Evolutionary conservation across 2,113 vertebrate genomes (phyloP).

Genomic region (Physeter macrocephalus): DNA sequence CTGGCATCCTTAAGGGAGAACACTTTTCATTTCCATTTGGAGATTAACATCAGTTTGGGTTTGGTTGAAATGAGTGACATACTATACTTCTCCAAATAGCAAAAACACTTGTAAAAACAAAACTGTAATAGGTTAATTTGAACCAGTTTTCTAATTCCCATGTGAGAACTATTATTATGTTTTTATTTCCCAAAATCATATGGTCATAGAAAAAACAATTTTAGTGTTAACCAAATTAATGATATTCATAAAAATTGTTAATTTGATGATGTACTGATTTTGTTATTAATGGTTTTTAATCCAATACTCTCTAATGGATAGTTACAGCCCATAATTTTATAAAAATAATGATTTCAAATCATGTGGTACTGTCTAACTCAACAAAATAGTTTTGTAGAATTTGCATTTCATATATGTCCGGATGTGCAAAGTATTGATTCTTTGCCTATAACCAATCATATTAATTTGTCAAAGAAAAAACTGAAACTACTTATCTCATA

Average conservation of each 20-base stretch:
- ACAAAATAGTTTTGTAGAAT: slow-evolving; percentile 22
- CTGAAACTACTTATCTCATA: background rate
- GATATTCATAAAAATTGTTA: slow-evolving; percentile 46
- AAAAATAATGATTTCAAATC: slow-evolving; percentile 28
- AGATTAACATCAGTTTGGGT: slow-evolving; percentile 32
- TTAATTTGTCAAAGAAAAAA: background rate
- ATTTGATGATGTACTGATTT: slow-evolving; percentile 57
- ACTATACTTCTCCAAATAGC: slow-evolving; percentile 33
- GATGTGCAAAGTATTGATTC: background rate
- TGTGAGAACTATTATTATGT: slow-evolving; percentile 11
- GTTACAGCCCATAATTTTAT: slow-evolving; percentile 13
- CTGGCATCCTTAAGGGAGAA: background rate
- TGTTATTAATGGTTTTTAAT: slow-evolving; percentile 57
- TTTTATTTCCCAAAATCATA: slow-evolving; percentile 50
- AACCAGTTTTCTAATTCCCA: slow-evolving; percentile 44
- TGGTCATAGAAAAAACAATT: slow-evolving; percentile 13
- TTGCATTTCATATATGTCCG: background rate
- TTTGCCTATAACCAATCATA: background rate
- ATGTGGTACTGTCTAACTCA: background rate
- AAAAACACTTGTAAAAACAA: slow-evolving; percentile 60
- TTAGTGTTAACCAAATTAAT: slow-evolving; percentile 49
- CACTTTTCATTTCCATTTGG: slow-evolving; percentile 26
- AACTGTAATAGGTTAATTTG: slow-evolving; percentile 39
- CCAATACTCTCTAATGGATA: slow-evolving; percentile 38
- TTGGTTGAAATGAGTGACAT: slow-evolving; percentile 8